Evolutionary conservation across 37 sponge, comb jelly and placozoan genomes (phyloP), one percentile per base, ranked within the genome.

Genomic region (Haliclona indistincta): DNA sequence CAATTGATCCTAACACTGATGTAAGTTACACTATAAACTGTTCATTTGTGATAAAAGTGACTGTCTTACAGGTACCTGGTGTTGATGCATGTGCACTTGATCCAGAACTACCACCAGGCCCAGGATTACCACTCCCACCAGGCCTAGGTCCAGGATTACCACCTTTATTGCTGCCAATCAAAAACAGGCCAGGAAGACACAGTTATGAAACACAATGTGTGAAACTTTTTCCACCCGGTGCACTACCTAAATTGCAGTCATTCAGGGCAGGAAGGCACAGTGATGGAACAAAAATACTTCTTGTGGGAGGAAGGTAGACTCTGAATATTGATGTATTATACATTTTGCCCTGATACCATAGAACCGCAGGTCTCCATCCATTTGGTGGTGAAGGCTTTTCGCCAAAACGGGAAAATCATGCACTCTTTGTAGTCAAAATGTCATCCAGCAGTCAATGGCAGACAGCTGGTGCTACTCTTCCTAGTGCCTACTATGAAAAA

Each of bases 341-440:
- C n/a, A n/a, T n/a, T n/a, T n/a, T n/a, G n/a, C n/a, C n/a, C n/a
- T n/a, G n/a, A n/a, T n/a, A n/a, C n/a, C 40, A 1, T 41, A 68
- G 69, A 39, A 37, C 40, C 40, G 69, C 69, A 41, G 69, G 69
- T 38, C 69, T 68, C 22, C 69, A 68, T 6, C n/a, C 41, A 3
- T 68, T 68, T 39, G 1, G 28, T 2, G 69, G 38, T n/a, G 1
- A n/a, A 36, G 43, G 43, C n/a, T 68, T 68, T 25, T 2, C 1
- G 3, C 41, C 40, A 25, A 42, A 3, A 20, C 19, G 30, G 39
- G 28, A 68, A 38, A 68, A 39, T 43, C 28, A 40, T 68, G 69
- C 43, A 4, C 11, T 68, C 25, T 68, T 41, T 68, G 41, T 68
- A 25, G 22, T 68, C 15, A 38, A 68, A 20, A 36, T 68, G 47